These are phyloP conservation scores for Myiozetetes cayanensis DNA, from an alignment of 2,113 vertebrate species.

Conservation along the genomic window DNA sequence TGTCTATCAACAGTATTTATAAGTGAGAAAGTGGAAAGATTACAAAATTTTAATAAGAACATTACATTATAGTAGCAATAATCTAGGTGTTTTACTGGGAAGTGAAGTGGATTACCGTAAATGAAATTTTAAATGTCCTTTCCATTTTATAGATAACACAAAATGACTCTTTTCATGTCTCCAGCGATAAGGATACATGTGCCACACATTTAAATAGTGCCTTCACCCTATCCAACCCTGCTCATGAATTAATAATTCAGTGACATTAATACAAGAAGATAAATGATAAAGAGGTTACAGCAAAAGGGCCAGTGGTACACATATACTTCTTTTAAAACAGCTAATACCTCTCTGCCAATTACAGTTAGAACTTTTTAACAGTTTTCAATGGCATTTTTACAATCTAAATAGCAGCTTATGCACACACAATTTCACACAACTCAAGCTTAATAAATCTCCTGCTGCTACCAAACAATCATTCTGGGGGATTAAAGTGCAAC, in stretches of 20 bases:
- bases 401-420: conserved; percentile 80
- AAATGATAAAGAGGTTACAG: conserved; percentile 90
- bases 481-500: conserved; percentile 77
- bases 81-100: conserved; percentile 90
- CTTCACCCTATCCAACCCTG: conserved; percentile 77
- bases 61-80: conserved; percentile 82
- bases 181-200: conserved; percentile 88
- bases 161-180: conserved; percentile 95
- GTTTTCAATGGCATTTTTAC: conserved; percentile 79
- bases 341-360: conserved; percentile 89
- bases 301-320: conserved; percentile 78
- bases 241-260: conserved; percentile 91
- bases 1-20: conserved; percentile 81
- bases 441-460: conserved; percentile 82
- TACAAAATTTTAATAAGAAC: conserved; percentile 85
- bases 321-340: conserved; percentile 80
- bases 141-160: conserved; percentile 91
- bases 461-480: conserved; percentile 82
- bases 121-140: conserved; percentile 95
- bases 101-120: conserved; percentile 92
- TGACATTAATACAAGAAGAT: conserved; percentile 97
- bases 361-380: conserved; percentile 82
- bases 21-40: conserved; percentile 75
- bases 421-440: conserved; percentile 82
- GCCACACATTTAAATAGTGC: conserved; percentile 85